These are phyloP conservation scores for Bilobella aurantiaca DNA, from an alignment of 1,140 invertebrate genomes.

Conservation along the genomic window DNA sequence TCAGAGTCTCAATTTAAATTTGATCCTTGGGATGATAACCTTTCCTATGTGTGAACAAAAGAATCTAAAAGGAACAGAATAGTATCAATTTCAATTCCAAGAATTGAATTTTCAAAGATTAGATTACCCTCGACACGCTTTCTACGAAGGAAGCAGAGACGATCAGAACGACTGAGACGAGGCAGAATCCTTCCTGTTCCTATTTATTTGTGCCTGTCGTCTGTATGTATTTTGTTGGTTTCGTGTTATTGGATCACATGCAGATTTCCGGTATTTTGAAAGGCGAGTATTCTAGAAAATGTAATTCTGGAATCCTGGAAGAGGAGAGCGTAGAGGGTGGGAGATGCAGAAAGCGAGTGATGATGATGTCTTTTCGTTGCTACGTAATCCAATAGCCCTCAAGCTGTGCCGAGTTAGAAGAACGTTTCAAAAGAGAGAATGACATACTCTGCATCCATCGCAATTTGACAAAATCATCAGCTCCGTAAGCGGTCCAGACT, in stretches of 20 bases:
- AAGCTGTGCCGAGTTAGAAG: background rate
- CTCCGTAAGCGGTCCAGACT: background rate
- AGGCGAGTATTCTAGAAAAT: background rate
- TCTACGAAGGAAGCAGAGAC: too few species aligned
- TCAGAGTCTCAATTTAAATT: too few species aligned
- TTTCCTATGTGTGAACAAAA: too few species aligned
- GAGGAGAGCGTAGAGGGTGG: too few species aligned
- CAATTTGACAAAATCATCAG: background rate
- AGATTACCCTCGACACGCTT: background rate
- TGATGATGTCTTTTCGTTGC: background rate
- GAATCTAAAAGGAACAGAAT: too few species aligned
- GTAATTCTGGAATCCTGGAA: too few species aligned
- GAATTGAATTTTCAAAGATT: background rate
- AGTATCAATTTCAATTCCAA: background rate
- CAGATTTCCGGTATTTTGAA: background rate
- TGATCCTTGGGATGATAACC: too few species aligned
- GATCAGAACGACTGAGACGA: too few species aligned
- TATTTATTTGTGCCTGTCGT: too few species aligned
- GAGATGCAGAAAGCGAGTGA: background rate
- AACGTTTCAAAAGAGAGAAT: background rate
- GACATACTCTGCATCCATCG: background rate
- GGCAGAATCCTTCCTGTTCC: too few species aligned
- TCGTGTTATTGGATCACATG: background rate
- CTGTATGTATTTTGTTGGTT: too few species aligned
- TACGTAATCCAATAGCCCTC: background rate